A percentile compares a stretch with the other conserved stretches of the same genome.
phyloP scores from a whole-genome alignment of 2,797 vertebrate genomes.

The Enteromius thamalakanensis region DNA sequence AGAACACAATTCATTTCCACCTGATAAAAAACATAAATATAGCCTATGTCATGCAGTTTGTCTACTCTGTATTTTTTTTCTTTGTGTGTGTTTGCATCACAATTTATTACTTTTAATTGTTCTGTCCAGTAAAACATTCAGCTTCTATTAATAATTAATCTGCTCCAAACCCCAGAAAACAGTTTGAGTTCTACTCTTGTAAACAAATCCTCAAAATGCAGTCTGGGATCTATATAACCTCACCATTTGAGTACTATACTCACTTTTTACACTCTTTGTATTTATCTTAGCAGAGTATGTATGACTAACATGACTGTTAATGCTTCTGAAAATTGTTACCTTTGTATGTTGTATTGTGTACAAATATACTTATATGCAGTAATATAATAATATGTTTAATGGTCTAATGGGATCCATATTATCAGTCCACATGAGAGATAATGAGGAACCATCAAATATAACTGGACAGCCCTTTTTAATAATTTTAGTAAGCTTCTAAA shows the following conservation, averaged over 20 bases:
- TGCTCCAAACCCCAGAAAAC: constrained; percentile 54
- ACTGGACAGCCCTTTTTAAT: not conserved
- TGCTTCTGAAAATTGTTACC: constrained; percentile 40
- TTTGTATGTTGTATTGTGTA: constrained; percentile 50
- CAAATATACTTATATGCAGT: not conserved
- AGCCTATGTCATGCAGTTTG: constrained; percentile 59
- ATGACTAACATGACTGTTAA: constrained; percentile 47
- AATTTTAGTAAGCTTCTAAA: constrained; percentile 6
- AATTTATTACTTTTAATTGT: constrained; percentile 56
- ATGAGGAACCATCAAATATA: not conserved
- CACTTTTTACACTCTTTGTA: constrained; percentile 68
- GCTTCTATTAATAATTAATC: constrained; percentile 57
- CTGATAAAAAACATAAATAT: constrained; percentile 50
- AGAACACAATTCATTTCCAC: not conserved
- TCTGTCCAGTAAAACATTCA: constrained; percentile 55
- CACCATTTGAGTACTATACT: constrained; percentile 68
- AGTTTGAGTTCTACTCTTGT: constrained; percentile 59
- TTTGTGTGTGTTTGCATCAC: constrained; percentile 48
- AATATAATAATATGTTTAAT: constrained; percentile 10
- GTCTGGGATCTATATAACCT: constrained; percentile 64
- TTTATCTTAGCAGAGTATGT: constrained; percentile 71
- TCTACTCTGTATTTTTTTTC: constrained; percentile 62
- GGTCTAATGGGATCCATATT: not conserved
- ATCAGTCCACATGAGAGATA: not conserved
- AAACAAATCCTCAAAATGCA: constrained; percentile 63